Base-by-base conservation (phyloP, 2,888 invertebrate species). In the Gortyna flavago region DNA sequence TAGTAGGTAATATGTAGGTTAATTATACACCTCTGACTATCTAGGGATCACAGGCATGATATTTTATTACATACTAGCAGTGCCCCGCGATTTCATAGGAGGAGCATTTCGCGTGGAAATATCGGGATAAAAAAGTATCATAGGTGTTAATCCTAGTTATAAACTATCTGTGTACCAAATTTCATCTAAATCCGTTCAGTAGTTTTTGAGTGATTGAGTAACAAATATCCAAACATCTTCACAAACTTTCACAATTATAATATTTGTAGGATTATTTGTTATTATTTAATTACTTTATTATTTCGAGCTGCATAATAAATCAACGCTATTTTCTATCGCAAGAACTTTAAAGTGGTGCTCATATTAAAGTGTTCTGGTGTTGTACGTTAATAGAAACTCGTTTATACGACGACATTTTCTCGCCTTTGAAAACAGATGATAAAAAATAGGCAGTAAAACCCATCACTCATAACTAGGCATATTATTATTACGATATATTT, bases 361-460 rank as follows among this genome's bases (percentile, higher is more conserved):
- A 11, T n/a, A 18, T 13, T 38, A 18, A 4, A 75, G 75, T 38
- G 44, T 59, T 38, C 48, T 48, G 35, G 48, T 29, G 11, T 38
- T 61, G 38, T 61, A 48, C 59, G 35, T 38, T 75, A 61, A 75
- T 75, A 75, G 48, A 75, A 35, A 25, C 25, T n/a, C 18, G 38
- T 75, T 61, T 61, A 61, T 5, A 38, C 16, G 25, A 8, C 13
- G 6, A 62, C 29, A 13, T 9, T 48, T 75, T 32, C 25, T 35
- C 29, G 35, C 75, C 18, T 35, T 0, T n/a, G 21, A 35, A 13
- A 1, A 29, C 6, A 41, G 38, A 25, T 0, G 5, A 29, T 21
- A 21, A 62, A 51, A 54, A 4, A 54, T 54, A 2, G 54, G 25
- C 9, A 54, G 25, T 25, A 9, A 3, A 25, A 13, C 44, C 44